Conservation (phyloP, 37 sponge, comb jelly and placozoan species). For the Beroe forskalii region DNA sequence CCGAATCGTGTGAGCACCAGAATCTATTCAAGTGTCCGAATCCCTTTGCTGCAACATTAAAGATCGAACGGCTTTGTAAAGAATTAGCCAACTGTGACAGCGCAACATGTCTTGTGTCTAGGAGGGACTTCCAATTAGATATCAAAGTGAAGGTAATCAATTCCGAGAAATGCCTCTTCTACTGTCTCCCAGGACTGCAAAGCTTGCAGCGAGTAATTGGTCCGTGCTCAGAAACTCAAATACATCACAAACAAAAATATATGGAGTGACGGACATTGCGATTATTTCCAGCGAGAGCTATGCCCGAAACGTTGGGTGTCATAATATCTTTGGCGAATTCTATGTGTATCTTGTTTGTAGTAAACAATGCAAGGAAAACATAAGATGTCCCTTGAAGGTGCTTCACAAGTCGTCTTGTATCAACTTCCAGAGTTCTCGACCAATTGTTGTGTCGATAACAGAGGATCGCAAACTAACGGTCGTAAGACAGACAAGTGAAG, state of each 20-base stretch:
- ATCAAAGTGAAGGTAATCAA: neutral
- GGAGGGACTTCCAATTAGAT: neutral
- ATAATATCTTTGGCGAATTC: neutral
- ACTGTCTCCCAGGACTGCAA: neutral
- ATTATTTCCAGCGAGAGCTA: neutral
- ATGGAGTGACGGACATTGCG: neutral
- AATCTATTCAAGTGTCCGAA: constrained; percentile 8
- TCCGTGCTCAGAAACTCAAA: neutral
- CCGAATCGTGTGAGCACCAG: neutral
- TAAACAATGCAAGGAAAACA: neutral
- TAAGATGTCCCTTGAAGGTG: neutral
- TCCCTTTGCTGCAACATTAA: neutral
- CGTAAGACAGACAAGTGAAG: neutral
- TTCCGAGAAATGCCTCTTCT: neutral
- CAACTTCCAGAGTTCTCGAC: no score
- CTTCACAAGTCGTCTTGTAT: neutral
- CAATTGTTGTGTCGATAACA: neutral
- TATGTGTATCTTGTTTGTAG: neutral
- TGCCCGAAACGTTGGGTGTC: neutral
- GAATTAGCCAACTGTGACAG: neutral
- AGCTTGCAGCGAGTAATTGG: neutral
- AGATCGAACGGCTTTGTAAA: neutral
- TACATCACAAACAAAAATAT: neutral
- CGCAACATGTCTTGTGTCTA: neutral
- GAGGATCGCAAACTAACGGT: neutral